Conservation (phyloP, 2,113 vertebrate species). For the Agapornis roseicollis region DNA sequence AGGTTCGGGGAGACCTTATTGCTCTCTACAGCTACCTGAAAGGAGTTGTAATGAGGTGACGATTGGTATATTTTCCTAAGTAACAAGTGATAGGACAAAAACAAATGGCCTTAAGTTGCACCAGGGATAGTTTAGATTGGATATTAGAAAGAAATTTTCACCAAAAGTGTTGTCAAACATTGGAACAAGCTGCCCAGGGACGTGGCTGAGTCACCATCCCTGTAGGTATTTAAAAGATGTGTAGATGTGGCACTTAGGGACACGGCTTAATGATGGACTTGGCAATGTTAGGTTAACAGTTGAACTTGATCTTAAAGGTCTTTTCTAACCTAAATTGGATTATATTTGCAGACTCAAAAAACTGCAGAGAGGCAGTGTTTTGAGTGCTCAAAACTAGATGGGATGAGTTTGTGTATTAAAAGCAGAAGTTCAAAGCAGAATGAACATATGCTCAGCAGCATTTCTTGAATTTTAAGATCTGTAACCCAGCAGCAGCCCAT, state of each 20-base stretch:
- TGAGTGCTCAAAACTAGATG: not conserved
- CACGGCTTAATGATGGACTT: not conserved
- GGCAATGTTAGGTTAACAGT: not conserved
- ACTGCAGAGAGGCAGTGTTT: not conserved
- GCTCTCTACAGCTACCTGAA: not conserved
- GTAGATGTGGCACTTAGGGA: not conserved
- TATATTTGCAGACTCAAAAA: not conserved
- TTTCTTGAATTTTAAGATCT: not conserved
- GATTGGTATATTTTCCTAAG: not conserved
- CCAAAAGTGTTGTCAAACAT: fast-evolving
- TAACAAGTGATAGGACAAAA: not conserved
- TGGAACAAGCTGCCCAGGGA: not conserved
- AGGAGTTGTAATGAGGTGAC: fast-evolving
- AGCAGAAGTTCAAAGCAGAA: not conserved
- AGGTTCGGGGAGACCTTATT: not conserved
- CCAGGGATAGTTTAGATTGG: not conserved
- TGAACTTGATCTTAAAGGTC: not conserved
- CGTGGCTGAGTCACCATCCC: not conserved
- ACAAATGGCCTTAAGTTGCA: not conserved
- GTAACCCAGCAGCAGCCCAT: not conserved
- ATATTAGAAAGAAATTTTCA: not conserved
- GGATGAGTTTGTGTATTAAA: not conserved
- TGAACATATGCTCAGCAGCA: not conserved
- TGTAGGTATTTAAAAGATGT: not conserved
- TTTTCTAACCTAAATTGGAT: not conserved